Evolutionary conservation across 2,113 vertebrate genomes (phyloP), one percentile per base, ranked within the genome.

Genomic region (Typhlomys cinereus): DNA sequence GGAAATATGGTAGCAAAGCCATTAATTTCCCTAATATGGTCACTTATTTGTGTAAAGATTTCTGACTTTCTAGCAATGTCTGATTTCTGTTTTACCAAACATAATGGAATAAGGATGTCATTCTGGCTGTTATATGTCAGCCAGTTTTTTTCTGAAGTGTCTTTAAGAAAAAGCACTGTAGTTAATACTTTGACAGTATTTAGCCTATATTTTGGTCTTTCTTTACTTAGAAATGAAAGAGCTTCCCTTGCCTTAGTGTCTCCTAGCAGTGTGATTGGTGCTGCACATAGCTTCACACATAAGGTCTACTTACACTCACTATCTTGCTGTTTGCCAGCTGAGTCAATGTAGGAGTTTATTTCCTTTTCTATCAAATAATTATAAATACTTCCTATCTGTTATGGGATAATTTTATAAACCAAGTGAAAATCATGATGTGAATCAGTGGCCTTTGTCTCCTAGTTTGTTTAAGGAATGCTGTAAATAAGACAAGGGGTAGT

Each of bases 331-430:
- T 39, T 48, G 31, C 25, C 70, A 46, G 29, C 7, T 50, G 54
- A 90, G 10, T 82, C 20, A 31, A 18, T 87, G 54, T 27, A 73
- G 83, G 21, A 57, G 44, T 90, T 62, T 59, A 66, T 88, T 88
- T 88, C 21, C 31, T n/a, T 91, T 95, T 95, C 48, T 91, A 34
- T 57, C 10, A 15, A 39, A 34, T 95, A 79, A 57, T n/a, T 83
- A 39, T 59, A 89, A 80, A 80, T 57, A 57, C 14, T 61, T 70
- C 34, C 17, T 46, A 41, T 85, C 25, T 84, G 25, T 57, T 54
- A 31, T 61, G 36, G 54, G 50, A 34, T 57, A 86, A 73, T 69
- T 91, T 27, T 75, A 89, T 91, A 85, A 57, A 23, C 34, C 84
- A 80, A 39, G 54, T 34, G 11, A 78, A 82, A 66, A 31, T 29